Conservation (phyloP, 2,113 vertebrate genomes). For the Scomber japonicus region DNA sequence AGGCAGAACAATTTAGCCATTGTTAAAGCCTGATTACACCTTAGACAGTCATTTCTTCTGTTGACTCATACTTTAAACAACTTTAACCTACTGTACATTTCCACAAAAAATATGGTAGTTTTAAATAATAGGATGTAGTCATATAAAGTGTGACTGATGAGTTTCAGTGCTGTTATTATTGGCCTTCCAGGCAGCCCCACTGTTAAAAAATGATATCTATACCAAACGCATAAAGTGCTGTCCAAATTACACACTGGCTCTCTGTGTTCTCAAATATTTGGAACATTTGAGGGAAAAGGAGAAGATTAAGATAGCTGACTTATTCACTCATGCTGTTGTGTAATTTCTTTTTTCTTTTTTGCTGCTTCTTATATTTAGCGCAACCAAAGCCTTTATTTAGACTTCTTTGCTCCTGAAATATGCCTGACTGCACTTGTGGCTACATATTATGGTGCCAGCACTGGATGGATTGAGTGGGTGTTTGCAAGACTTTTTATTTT, state of each 20-base stretch:
- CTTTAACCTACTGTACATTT: slow-evolving; percentile 20
- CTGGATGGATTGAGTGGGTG: slow-evolving; percentile 46
- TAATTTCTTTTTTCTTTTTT: slow-evolving; percentile 24
- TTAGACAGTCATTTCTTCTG: background rate
- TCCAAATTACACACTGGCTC: slow-evolving; percentile 69
- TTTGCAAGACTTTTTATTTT: slow-evolving; percentile 4
- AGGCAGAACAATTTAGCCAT: slow-evolving; percentile 18
- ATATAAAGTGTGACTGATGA: slow-evolving; percentile 27
- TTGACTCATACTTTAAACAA: slow-evolving; percentile 15
- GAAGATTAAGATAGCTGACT: slow-evolving; percentile 31
- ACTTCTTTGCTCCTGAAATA: slow-evolving; percentile 44
- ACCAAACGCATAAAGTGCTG: slow-evolving; percentile 42
- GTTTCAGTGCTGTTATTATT: slow-evolving; percentile 17
- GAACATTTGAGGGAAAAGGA: slow-evolving; percentile 45
- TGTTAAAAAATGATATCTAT: slow-evolving; percentile 42
- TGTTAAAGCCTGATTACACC: slow-evolving; percentile 3
- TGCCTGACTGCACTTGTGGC: slow-evolving; percentile 29
- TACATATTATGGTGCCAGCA: slow-evolving; percentile 31
- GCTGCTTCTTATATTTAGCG: slow-evolving; percentile 65
- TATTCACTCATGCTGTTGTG: slow-evolving; percentile 41
- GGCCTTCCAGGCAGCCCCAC: slow-evolving; percentile 23
- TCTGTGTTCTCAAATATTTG: slow-evolving; percentile 53
- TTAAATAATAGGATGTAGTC: slow-evolving; percentile 3
- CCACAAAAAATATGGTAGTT: background rate
- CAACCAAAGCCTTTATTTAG: slow-evolving; percentile 58